Conservation (phyloP, 2,888 invertebrate species). For the Ischnus inquisitorius region DNA sequence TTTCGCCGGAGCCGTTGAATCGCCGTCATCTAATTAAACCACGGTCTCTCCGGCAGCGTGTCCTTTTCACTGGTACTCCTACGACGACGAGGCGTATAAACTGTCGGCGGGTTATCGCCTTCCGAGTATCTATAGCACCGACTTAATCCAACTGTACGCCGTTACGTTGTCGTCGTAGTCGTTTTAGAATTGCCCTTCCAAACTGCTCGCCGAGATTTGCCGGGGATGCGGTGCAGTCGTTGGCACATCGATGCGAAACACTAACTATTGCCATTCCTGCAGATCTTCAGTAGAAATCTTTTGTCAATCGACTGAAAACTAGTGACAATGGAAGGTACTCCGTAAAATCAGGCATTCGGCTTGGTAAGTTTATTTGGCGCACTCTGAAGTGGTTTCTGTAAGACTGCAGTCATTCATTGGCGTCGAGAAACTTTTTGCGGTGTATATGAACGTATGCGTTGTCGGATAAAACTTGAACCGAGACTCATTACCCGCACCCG, state of each 20-base stretch:
- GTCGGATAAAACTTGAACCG: slow-evolving; percentile 78
- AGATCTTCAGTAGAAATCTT: not conserved
- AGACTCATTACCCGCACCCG: slow-evolving; percentile 85
- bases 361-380: not conserved
- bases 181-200: slow-evolving; percentile 23
- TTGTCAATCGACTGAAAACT: not conserved
- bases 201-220: slow-evolving; percentile 46
- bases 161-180: slow-evolving; percentile 32
- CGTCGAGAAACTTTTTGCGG: not conserved
- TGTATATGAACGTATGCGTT: slow-evolving; percentile 58
- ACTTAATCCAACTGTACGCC: slow-evolving; percentile 81
- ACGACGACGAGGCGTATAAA: slow-evolving; percentile 80
- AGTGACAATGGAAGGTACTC: not conserved
- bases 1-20: slow-evolving; percentile 80
- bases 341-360: not conserved
- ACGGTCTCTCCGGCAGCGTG: slow-evolving; percentile 71
- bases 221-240: slow-evolving; percentile 55
- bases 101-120: slow-evolving; percentile 83
- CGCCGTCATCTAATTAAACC: slow-evolving; percentile 85
- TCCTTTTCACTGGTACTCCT: slow-evolving; percentile 68
- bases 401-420: not conserved
- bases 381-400: not conserved
- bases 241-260: not conserved
- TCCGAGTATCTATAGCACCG: slow-evolving; percentile 78
- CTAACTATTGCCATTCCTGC: not conserved